phyloP scores from a whole-genome alignment of 1,140 invertebrate genomes.

The Pemphigus obesinymphae region DNA sequence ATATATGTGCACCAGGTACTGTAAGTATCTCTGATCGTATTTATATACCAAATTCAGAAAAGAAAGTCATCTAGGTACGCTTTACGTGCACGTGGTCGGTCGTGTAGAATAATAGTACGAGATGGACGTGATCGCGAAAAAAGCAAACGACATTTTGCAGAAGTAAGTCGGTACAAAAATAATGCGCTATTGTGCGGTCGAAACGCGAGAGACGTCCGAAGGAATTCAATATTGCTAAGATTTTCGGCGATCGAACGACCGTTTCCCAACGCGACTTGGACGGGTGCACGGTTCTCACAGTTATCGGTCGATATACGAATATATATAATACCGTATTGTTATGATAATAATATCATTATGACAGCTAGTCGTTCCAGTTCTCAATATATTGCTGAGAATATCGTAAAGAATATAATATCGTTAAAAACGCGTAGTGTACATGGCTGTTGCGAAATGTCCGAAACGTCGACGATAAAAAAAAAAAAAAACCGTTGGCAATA shows the following conservation, averaged over 20 bases:
- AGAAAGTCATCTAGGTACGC: background rate
- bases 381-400: background rate
- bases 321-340: no score
- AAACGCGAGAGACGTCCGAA: background rate
- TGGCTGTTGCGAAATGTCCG: background rate
- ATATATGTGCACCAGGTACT: no score
- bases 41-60: constrained; percentile 25
- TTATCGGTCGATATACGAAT: no score
- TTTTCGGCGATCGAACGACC: no score
- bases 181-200: background rate
- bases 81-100: background rate
- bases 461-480: background rate
- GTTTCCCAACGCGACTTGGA: no score
- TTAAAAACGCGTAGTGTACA: background rate
- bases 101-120: background rate
- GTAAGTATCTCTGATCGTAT: background rate
- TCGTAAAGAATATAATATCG: background rate
- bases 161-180: background rate
- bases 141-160: no score
- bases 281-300: no score
- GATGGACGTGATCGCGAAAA: background rate
- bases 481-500: background rate
- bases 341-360: background rate
- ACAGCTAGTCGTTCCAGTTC: background rate
- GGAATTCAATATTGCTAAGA: no score